phyloP scores from a whole-genome alignment of 1,140 invertebrate species.

The Acyrthosiphon pisum region DNA sequence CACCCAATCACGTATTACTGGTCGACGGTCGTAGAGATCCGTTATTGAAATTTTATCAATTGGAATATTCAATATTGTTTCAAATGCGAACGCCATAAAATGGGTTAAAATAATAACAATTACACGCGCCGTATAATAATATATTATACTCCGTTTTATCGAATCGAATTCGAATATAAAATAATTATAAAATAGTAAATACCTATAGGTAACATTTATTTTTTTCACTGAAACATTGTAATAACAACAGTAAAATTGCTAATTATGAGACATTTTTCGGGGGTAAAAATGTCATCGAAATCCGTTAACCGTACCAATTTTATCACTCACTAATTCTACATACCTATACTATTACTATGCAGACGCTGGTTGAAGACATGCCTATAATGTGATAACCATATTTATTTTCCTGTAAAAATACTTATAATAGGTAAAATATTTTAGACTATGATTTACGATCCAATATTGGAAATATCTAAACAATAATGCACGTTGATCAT shows the following conservation, averaged over 20 bases:
- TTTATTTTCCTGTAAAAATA: background rate
- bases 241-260: background rate
- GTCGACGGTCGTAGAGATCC: background rate
- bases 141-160: background rate
- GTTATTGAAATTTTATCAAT: background rate
- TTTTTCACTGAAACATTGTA: background rate
- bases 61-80: too few species aligned
- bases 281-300: background rate
- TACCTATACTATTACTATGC: too few species aligned
- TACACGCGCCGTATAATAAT: background rate
- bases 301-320: background rate
- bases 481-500: background rate
- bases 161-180: background rate
- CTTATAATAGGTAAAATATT: background rate
- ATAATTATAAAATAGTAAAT: background rate
- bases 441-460: background rate
- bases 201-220: background rate
- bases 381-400: background rate
- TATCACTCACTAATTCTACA: too few species aligned
- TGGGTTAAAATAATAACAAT: background rate
- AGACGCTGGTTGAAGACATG: too few species aligned
- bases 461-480: background rate
- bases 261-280: background rate
- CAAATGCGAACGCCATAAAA: background rate
- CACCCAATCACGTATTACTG: background rate